A percentile compares a stretch with the other conserved stretches of the same genome.
phyloP scores from a whole-genome alignment of 2,797 vertebrate species.

The Pseudomugil gertrudae region DNA sequence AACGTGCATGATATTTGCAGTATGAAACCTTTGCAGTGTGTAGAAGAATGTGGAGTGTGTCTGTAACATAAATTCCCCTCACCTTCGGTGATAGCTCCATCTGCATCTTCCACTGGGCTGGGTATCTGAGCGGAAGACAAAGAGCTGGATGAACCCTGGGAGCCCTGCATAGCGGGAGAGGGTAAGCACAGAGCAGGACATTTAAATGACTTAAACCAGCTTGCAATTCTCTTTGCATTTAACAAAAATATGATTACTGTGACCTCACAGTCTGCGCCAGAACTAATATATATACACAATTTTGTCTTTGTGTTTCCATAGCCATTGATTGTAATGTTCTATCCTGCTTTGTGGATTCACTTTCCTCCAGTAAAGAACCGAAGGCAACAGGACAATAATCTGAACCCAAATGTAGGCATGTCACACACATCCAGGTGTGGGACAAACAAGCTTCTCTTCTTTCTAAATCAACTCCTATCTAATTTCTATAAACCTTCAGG shows the following conservation, averaged over 20 bases:
- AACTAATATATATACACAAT: constrained; percentile 2
- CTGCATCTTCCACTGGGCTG: constrained; percentile 89
- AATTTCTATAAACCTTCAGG: constrained; percentile 16
- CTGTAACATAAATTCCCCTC: constrained; percentile 55
- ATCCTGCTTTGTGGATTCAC: constrained; percentile 12
- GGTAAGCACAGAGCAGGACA: constrained; percentile 1
- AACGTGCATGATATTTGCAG: constrained; percentile 45
- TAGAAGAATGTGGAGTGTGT: constrained; percentile 9
- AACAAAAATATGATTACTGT: neutral
- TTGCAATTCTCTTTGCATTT: constrained; percentile 9
- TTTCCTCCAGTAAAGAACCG: constrained; percentile 24
- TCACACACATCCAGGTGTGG: constrained; percentile 6
- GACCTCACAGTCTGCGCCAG: constrained; percentile 3
- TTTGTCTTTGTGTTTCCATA: neutral
- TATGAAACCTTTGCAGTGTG: constrained; percentile 13
- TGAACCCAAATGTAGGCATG: constrained; percentile 19
- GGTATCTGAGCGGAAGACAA: constrained; percentile 91
- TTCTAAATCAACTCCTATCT: neutral
- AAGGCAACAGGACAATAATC: constrained; percentile 22
- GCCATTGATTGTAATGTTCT: constrained; percentile 6
- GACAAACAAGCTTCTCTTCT: constrained; percentile 22
- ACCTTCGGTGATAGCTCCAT: constrained; percentile 86
- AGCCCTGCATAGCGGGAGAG: constrained; percentile 80
- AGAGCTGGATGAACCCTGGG: constrained; percentile 90
- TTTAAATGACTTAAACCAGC: constrained; percentile 6